Evolutionary conservation across 2,113 vertebrate species (phyloP), one percentile per base, ranked within the genome.

Genomic region (Sisor rabdophorus): DNA sequence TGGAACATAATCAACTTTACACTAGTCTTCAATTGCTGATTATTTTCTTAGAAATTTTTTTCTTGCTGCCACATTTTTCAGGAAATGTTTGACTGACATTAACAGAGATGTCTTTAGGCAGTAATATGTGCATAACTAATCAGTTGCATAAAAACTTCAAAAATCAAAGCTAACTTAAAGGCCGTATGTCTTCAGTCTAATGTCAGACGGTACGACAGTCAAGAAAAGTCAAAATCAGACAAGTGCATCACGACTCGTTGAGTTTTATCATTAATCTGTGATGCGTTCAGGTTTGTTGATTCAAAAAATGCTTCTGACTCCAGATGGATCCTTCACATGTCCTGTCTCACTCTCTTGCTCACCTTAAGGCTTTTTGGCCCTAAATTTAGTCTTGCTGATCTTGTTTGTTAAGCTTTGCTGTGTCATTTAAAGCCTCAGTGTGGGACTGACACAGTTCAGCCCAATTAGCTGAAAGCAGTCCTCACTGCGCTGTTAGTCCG

Each of bases 391-490:
- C 20, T 64, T 64, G 56, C 68, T 70, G 73, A 77, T 79, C 80
- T 77, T 79, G 77, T 81, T 79, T 81, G 69, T 36, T 19, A 67
- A 76, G 82, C 77, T 81, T 78, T 75, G 65, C 58, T 67, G 61
- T 56, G 84, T 80, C 68, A 69, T 71, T 40, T 77, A 75, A 81
- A 75, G 53, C 53, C 58, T 32, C 50, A 59, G 59, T 70, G 68
- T 78, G 71, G 24, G 71, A 60, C 76, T 79, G 65, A 79, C 78
- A 63, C 50, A 48, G 44, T 50, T 50, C 58, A 84, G 78, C 55
- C 59, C 80, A 80, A 80, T 80, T 78, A 85, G 78, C 79, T 58
- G 76, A 83, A 79, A 26, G 68, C 69, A n/a, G 20, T 75, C 59
- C 36, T 77, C 72, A 79, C 40, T 73, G 54, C 40, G 11, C 68